Conservation (phyloP, 2,113 vertebrate species). For the Fregetta grallaria region DNA sequence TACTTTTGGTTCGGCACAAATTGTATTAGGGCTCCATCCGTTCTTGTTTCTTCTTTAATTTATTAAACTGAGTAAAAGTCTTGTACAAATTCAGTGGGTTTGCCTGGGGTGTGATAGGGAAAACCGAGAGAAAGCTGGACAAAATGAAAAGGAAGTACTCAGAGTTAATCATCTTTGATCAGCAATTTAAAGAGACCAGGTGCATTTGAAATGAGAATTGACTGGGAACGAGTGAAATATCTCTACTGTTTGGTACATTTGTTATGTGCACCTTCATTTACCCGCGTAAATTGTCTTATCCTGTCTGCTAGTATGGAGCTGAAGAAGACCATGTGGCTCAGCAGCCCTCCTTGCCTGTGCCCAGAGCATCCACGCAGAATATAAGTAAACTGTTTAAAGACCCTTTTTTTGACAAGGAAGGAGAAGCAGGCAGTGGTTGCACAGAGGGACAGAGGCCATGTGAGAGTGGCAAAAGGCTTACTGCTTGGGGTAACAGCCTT, state of each 20-base stretch:
- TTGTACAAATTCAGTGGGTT: background rate
- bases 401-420: background rate
- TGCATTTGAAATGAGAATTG: background rate
- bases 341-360: background rate
- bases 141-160: background rate
- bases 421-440: background rate
- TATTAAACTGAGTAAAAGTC: background rate
- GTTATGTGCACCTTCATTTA: background rate
- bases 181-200: background rate
- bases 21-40: background rate
- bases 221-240: background rate
- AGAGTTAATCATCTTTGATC: background rate
- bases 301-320: background rate
- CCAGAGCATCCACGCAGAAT: accelerated
- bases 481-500: background rate
- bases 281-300: accelerated
- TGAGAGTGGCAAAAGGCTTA: background rate
- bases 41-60: background rate
- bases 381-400: background rate
- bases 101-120: background rate
- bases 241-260: background rate
- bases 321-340: background rate
- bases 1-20: background rate
- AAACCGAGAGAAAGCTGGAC: background rate
- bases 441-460: accelerated